Percentiles rank a stretch among this genome's conserved stretches.
Conservation (phyloP, 2,113 vertebrate species). For the Phalacrocorax brasilianus region DNA sequence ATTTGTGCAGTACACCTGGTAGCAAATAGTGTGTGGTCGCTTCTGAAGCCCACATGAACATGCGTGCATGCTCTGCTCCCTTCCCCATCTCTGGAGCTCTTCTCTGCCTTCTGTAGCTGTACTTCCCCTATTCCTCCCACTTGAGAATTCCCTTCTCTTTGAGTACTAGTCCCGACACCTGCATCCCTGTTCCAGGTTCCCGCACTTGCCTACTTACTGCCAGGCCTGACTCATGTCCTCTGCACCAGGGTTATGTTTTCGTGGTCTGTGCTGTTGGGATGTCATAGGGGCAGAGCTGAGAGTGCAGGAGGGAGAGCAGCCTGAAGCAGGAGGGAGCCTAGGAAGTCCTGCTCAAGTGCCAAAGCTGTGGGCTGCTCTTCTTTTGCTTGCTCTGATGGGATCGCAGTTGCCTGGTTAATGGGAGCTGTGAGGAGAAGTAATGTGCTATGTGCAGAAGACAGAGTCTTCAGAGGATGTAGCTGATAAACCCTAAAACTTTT, state of each 20-base stretch:
- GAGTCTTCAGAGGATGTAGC: background rate
- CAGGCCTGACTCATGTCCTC: background rate
- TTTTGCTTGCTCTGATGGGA: background rate
- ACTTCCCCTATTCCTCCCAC: background rate
- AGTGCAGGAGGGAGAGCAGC: too few relatives aligned
- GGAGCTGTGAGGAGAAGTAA: background rate
- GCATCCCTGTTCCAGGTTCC: background rate
- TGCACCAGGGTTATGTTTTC: background rate
- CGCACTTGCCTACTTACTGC: background rate
- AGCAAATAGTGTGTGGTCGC: background rate
- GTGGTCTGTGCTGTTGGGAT: background rate
- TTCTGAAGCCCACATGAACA: background rate
- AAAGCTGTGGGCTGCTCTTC: background rate
- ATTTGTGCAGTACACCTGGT: background rate
- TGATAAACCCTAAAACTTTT: background rate
- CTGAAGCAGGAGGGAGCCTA: background rate
- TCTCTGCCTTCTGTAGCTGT: background rate
- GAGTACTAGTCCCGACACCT: background rate
- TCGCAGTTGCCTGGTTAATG: background rate
- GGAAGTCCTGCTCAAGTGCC: background rate
- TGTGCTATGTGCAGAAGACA: background rate
- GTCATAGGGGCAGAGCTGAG: background rate
- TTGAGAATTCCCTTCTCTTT: background rate
- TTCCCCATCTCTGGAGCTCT: background rate
- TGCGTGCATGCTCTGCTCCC: fast-evolving